Evolutionary conservation across 2,888 invertebrate genomes (phyloP), one percentile per base, ranked within the genome.

Genomic region (Idaea straminata): DNA sequence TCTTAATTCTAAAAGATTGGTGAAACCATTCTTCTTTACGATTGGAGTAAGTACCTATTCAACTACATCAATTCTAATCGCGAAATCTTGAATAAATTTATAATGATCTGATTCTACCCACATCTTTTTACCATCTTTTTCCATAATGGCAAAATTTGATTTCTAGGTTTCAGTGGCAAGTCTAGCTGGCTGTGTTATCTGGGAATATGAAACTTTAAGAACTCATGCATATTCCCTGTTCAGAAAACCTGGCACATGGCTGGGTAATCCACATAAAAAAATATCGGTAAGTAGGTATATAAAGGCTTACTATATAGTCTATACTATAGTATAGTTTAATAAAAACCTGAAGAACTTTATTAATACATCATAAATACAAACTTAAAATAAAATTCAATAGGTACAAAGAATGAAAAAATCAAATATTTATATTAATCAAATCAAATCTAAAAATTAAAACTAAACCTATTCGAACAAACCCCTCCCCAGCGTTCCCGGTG

Each of bases 171-270:
- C 94, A 78, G 88, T 95, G 61, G 94, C 94, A 16, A 95, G 96
- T 81, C 94, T 97, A 80, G 92, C 94, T 35, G 96, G 96, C 16
- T 96, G 96, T 74, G 94, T 96, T 16, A 95, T 98, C 72, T 97
- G 97, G 96, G 97, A 98, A 86, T 98, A 98, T 92, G 98, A 98
- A 88, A 85, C 80, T 66, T 71, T 92, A 78, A 86, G 94, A 64
- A 74, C 89, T n/a, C 94, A 95, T 84, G 94, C 94, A n/a, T 78
- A 88, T 61, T 84, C 82, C 36, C 87, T 94, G 81, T 82, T 95
- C 61, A 92, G 87, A 77, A 91, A 86, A 79, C 93, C 94, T 16
- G 81, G 92, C 47, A 84, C 84, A 65, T 94, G 94, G 87, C 83
- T 95, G 68, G 94, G 92, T 79, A 75, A 82, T 64, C 87, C 89